These are phyloP conservation scores for Drosophila neotestacea DNA, from an alignment of 2,888 invertebrate genomes.

Conservation along the genomic window DNA sequence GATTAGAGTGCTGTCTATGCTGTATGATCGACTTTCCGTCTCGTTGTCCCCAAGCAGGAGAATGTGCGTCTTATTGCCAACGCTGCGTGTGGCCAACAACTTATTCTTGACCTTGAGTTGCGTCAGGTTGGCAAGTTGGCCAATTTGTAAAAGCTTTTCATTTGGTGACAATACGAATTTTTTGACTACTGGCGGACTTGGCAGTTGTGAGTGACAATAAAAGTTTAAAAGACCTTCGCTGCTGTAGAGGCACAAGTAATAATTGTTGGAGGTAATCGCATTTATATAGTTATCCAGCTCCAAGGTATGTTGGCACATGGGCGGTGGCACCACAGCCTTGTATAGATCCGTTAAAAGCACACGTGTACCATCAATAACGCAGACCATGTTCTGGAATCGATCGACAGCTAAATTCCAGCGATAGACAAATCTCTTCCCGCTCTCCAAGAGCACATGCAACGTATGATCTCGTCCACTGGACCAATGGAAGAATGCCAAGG, in stretches of 20 bases:
- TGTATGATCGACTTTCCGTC: slow-evolving; percentile 29
- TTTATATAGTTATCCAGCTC: slow-evolving; percentile 87
- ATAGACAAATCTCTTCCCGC: slow-evolving; percentile 86
- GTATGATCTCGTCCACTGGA: slow-evolving; percentile 87
- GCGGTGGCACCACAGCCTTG: slow-evolving; percentile 92
- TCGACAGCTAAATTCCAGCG: slow-evolving; percentile 89
- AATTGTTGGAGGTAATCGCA: slow-evolving; percentile 84
- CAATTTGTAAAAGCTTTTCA: slow-evolving; percentile 24
- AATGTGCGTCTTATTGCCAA: slow-evolving; percentile 33
- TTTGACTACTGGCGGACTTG: not conserved
- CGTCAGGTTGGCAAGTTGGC: slow-evolving; percentile 49
- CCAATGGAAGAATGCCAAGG: slow-evolving; percentile 87
- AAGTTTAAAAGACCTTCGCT: slow-evolving; percentile 53
- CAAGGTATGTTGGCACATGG: slow-evolving; percentile 89
- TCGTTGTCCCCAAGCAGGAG: slow-evolving; percentile 34
- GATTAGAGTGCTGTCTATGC: slow-evolving; percentile 20
- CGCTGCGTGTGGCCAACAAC: slow-evolving; percentile 54
- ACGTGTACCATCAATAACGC: slow-evolving; percentile 91
- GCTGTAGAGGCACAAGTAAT: slow-evolving; percentile 67
- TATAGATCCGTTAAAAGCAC: slow-evolving; percentile 91
- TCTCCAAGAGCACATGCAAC: slow-evolving; percentile 86
- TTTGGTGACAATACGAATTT: slow-evolving; percentile 16
- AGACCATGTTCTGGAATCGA: slow-evolving; percentile 87
- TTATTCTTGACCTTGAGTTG: slow-evolving; percentile 21
- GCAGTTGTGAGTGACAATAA: slow-evolving; percentile 24